Percentiles rank a stretch among this genome's conserved stretches.
phyloP scores from a whole-genome alignment of 1,140 invertebrate species.

The Achatina immaculata region DNA sequence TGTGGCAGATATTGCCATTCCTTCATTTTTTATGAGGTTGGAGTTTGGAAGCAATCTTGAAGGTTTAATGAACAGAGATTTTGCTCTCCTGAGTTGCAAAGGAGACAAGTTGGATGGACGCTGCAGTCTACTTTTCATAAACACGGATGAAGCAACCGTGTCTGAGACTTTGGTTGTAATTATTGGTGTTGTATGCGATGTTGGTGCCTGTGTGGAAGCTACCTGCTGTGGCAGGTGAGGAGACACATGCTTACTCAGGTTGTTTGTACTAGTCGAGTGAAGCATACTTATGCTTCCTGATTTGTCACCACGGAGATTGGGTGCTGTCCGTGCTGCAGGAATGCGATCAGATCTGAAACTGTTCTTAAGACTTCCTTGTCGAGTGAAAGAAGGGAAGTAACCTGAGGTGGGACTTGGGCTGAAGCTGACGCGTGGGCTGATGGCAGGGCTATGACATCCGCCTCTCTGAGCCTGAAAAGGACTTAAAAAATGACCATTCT shows the following conservation, averaged over 20 bases:
- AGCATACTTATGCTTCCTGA: not conserved
- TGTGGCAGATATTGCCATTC: not conserved
- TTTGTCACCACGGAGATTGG: not conserved
- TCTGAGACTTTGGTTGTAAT: not conserved
- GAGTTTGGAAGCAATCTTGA: not conserved
- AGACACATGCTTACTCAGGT: not conserved
- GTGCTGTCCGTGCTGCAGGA: not conserved
- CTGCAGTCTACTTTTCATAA: not conserved
- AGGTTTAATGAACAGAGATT: constrained; percentile 6
- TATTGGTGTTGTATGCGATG: not conserved
- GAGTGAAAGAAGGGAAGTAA: constrained; percentile 12
- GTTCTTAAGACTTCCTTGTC: not conserved
- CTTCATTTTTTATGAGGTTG: not conserved
- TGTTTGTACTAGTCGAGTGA: not conserved
- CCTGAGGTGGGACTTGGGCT: constrained; percentile 8
- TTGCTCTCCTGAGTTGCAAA: constrained; percentile 1
- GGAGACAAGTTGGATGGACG: constrained; percentile 23
- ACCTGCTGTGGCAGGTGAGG: not conserved
- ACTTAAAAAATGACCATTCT: constrained; percentile 13
- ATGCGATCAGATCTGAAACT: not conserved
- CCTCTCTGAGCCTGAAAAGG: constrained; percentile 10
- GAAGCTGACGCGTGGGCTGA: constrained; percentile 15
- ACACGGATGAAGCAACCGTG: not conserved
- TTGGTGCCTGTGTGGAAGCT: not conserved
- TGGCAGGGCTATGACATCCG: constrained; percentile 5